Percentiles rank a stretch among this genome's conserved stretches.
phyloP scores from a whole-genome alignment of 30 jellyfish, hydroid and myxozoan genomes.

The Aurelia sp. region DNA sequence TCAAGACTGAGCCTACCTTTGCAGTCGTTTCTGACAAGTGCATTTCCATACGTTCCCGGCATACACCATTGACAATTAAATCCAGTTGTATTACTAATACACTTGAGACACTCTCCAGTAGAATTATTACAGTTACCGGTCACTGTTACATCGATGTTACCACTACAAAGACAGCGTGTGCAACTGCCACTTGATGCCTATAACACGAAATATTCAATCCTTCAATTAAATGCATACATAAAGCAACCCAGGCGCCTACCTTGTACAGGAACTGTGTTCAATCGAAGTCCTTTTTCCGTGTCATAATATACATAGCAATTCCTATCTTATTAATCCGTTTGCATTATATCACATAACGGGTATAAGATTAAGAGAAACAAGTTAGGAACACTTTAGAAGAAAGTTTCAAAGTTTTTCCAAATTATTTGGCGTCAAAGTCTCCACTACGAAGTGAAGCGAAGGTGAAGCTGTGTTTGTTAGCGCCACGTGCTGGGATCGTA shows the following conservation, averaged over 20 bases:
- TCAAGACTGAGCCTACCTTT: neutral
- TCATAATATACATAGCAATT: no score
- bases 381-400: no score
- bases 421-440: no score
- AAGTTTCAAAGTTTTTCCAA: no score
- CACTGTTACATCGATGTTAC: conserved; percentile 53
- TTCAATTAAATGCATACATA: neutral
- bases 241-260: neutral
- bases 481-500: no score
- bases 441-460: no score
- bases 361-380: no score
- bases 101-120: conserved; percentile 85
- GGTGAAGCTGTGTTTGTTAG: no score
- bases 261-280: no score
- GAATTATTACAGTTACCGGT: conserved; percentile 82
- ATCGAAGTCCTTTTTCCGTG: no score
- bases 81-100: conserved; percentile 84
- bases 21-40: conserved; percentile 62
- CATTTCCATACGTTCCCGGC: conserved; percentile 81
- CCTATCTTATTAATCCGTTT: no score
- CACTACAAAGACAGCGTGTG: conserved; percentile 71
- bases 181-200: conserved; percentile 78
- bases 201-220: neutral
- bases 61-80: conserved; percentile 75
- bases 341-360: no score